Conservation (phyloP, 2,888 invertebrate species). For the Aphodius granarius region DNA sequence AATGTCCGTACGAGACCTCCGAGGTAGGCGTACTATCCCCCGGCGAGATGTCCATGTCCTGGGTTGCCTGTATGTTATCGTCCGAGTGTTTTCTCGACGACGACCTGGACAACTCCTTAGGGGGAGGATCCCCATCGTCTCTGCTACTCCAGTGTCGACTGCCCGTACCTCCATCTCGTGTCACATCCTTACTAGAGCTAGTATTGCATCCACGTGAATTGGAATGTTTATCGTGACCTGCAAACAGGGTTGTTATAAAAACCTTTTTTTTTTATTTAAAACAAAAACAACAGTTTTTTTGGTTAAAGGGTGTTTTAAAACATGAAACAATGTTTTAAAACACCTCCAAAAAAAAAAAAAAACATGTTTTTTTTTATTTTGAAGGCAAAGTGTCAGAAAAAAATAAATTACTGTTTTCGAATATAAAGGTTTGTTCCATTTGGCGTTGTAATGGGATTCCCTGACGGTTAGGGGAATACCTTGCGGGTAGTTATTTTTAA, state of each 20-base stretch:
- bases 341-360: too few relatives aligned
- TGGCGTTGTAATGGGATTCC: too few relatives aligned
- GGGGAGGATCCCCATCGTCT: constrained; percentile 31
- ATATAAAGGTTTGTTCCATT: too few relatives aligned
- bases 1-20: constrained; percentile 69
- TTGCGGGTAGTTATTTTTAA: too few relatives aligned
- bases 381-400: too few relatives aligned
- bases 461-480: too few relatives aligned
- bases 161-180: constrained; percentile 42
- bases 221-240: constrained; percentile 77
- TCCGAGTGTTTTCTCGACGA: constrained; percentile 44
- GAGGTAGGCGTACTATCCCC: constrained; percentile 87
- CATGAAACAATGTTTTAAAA: too few relatives aligned
- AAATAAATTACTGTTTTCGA: too few relatives aligned
- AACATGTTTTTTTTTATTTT: too few relatives aligned
- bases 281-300: too few relatives aligned
- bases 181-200: constrained; percentile 45
- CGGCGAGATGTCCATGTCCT: constrained; percentile 95
- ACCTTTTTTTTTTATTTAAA: too few relatives aligned
- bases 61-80: constrained; percentile 47
- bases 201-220: constrained; percentile 63
- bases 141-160: constrained; percentile 45
- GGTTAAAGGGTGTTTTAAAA: too few relatives aligned
- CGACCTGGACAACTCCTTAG: constrained; percentile 46
- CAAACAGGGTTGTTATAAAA: constrained; percentile 28